Evolutionary conservation across 1,140 invertebrate genomes (phyloP).

Genomic region (Varroa destructor): DNA sequence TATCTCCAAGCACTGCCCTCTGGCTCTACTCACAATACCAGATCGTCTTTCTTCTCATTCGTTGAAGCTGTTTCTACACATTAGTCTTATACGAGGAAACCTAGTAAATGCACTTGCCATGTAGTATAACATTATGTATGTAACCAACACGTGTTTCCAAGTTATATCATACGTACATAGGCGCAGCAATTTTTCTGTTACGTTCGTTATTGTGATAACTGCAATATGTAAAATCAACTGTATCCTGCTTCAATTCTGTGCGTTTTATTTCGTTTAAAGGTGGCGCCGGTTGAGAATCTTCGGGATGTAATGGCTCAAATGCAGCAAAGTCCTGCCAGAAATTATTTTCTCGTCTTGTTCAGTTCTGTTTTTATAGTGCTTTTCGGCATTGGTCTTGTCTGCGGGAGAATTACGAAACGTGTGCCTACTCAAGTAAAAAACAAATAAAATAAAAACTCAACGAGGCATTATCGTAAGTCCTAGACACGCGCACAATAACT

Average conservation of each 20-base stretch:
- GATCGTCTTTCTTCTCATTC: too few relatives aligned
- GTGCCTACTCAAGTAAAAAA: slow-evolving; percentile 52
- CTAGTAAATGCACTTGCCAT: too few relatives aligned
- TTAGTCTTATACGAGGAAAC: too few relatives aligned
- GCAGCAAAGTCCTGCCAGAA: slow-evolving; percentile 54
- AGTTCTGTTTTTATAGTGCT: slow-evolving; percentile 57
- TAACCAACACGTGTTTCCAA: background rate
- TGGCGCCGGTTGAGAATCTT: slow-evolving; percentile 51
- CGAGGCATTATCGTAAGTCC: too few relatives aligned
- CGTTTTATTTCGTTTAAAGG: slow-evolving; percentile 28
- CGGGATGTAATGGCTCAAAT: slow-evolving; percentile 56
- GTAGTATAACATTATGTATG: background rate
- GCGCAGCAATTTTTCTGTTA: too few relatives aligned
- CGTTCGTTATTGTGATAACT: too few relatives aligned
- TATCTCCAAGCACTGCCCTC: too few relatives aligned
- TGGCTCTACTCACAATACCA: too few relatives aligned
- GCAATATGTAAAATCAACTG: too few relatives aligned
- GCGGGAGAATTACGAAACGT: slow-evolving; percentile 59
- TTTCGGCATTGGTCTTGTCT: slow-evolving; percentile 65
- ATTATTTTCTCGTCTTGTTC: slow-evolving; percentile 59
- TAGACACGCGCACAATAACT: too few relatives aligned
- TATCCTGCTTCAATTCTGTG: too few relatives aligned
- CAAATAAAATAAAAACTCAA: slow-evolving; percentile 44
- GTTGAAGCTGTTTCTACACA: too few relatives aligned
- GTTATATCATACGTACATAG: background rate